Conservation (phyloP, 2,113 vertebrate species). For the Egretta garzetta region DNA sequence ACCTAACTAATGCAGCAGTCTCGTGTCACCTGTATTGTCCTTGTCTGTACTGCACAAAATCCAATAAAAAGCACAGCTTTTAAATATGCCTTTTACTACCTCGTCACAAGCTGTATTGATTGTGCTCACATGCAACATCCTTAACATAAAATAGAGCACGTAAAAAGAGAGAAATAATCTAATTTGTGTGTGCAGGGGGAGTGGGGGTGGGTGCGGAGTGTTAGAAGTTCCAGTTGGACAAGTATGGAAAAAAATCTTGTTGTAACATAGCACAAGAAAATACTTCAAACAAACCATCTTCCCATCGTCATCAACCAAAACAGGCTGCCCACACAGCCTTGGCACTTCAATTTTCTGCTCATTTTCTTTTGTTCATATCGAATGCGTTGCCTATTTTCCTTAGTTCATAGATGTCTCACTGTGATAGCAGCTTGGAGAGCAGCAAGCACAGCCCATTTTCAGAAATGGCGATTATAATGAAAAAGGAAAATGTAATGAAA, state of each 20-base stretch:
- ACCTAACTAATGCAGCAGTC: not conserved
- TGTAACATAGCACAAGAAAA: not conserved
- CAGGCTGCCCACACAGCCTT: not conserved
- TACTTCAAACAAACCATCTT: not conserved
- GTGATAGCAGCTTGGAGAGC: not conserved
- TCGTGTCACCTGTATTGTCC: not conserved
- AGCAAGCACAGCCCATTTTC: not conserved
- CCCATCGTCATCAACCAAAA: not conserved
- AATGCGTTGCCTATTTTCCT: not conserved
- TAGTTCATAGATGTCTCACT: not conserved
- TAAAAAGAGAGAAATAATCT: not conserved
- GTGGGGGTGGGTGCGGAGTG: not conserved
- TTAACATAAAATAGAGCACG: not conserved
- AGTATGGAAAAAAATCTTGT: not conserved
- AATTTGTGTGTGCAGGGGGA: not conserved
- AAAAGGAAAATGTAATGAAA: not conserved
- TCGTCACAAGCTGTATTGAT: not conserved
- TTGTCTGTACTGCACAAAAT: not conserved
- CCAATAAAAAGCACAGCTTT: not conserved
- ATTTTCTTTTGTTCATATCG: not conserved
- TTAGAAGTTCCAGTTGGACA: not conserved
- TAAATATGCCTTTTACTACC: not conserved
- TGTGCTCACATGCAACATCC: not conserved
- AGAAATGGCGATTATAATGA: not conserved
- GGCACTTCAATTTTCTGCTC: conserved; percentile 30